Conservation (phyloP, 2,888 invertebrate genomes). For the Hydraecia micacea region DNA sequence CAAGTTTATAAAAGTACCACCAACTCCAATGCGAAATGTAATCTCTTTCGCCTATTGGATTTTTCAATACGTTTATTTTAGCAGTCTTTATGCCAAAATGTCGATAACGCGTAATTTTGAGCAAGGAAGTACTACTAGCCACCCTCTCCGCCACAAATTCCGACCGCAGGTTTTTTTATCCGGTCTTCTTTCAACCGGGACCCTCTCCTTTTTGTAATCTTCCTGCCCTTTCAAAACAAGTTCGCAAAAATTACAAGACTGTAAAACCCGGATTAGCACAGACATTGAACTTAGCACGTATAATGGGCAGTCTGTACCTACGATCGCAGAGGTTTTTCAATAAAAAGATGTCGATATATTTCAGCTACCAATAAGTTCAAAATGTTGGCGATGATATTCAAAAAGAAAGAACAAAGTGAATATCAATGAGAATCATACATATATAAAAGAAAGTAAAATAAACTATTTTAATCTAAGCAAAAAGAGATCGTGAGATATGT, state of each 20-base stretch:
- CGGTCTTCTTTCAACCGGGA: conserved; percentile 76
- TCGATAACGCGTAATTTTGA: conserved; percentile 67
- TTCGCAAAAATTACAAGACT: conserved; percentile 80
- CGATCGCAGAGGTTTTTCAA: conserved; percentile 39
- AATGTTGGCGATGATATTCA: conserved; percentile 67
- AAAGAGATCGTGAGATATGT: conserved; percentile 80
- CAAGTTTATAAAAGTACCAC: conserved; percentile 24
- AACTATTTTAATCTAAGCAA: conserved; percentile 82
- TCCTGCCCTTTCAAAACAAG: conserved; percentile 80
- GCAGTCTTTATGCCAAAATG: conserved; percentile 59
- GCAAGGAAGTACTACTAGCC: conserved; percentile 55
- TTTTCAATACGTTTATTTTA: conserved; percentile 58
- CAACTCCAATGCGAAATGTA: conserved; percentile 28
- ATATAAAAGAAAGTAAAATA: conserved; percentile 73
- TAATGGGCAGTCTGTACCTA: conserved; percentile 46
- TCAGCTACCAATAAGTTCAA: conserved; percentile 16
- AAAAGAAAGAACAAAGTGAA: conserved; percentile 74
- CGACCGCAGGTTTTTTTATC: conserved; percentile 70
- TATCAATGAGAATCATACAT: conserved; percentile 75
- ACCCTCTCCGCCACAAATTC: conserved; percentile 65
- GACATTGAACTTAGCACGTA: conserved; percentile 55
- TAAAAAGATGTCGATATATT: conserved; percentile 25
- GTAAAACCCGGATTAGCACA: conserved; percentile 74
- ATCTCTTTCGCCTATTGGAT: conserved; percentile 31
- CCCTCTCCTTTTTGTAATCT: conserved; percentile 80